Percentiles rank a stretch among this genome's conserved stretches.
Evolutionary conservation across 2,113 vertebrate genomes (phyloP).

Genomic region (Conger conger): DNA sequence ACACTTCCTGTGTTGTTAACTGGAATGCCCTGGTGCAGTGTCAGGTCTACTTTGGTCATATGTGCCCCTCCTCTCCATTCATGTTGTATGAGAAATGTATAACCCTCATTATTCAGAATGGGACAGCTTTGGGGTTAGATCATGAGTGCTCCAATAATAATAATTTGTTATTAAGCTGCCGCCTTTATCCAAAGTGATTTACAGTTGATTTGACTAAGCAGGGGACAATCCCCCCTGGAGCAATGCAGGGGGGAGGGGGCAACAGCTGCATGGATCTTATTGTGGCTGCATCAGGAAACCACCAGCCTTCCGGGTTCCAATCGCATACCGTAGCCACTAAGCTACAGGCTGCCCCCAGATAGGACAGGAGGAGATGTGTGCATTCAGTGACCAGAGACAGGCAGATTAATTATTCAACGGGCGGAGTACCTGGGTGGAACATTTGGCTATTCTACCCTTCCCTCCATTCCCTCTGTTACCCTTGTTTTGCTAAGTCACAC

Average conservation of each 20-base stretch:
- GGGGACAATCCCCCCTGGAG: too few relatives aligned
- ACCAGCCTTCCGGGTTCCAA: too few relatives aligned
- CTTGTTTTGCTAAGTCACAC: neutral
- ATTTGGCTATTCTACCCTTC: neutral
- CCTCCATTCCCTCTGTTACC: neutral
- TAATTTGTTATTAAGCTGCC: too few relatives aligned
- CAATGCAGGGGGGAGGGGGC: too few relatives aligned
- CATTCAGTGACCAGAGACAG: neutral
- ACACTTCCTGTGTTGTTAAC: neutral
- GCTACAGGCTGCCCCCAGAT: too few relatives aligned
- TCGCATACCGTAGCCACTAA: too few relatives aligned
- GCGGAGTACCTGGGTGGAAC: neutral
- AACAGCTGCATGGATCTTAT: too few relatives aligned
- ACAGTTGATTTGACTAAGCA: too few relatives aligned
- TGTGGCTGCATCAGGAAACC: too few relatives aligned
- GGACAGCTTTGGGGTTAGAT: constrained; percentile 6
- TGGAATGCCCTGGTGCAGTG: neutral
- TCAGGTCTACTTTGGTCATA: neutral
- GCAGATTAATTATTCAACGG: constrained; percentile 5
- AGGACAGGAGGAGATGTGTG: neutral
- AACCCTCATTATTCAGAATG: neutral
- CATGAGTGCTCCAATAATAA: neutral
- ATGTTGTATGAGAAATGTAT: neutral
- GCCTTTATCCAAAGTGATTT: too few relatives aligned
- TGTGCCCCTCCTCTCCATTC: neutral